phyloP scores from a whole-genome alignment of 2,797 vertebrate genomes.

The Silurus lanzhouensis region DNA sequence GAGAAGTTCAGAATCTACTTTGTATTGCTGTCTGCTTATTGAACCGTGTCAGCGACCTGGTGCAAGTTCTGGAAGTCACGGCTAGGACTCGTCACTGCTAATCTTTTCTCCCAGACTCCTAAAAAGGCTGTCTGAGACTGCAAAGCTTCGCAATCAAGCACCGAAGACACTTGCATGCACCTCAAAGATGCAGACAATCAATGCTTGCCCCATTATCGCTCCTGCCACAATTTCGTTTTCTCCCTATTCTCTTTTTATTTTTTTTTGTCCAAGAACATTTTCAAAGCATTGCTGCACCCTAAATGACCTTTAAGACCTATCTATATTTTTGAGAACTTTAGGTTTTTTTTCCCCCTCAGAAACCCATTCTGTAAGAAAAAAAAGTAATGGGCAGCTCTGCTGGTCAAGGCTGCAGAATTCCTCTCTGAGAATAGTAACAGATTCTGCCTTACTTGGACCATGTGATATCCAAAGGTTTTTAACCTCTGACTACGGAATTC shows the following conservation, averaged over 20 bases:
- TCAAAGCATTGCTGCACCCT: conserved; percentile 15
- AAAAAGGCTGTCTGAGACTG: conserved; percentile 52
- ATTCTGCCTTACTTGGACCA: too few relatives aligned
- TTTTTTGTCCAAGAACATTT: conserved; percentile 38
- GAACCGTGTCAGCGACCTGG: background rate
- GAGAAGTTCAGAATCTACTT: conserved; percentile 27
- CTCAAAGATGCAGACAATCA: conserved; percentile 53
- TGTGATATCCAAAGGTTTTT: too few relatives aligned
- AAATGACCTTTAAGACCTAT: conserved; percentile 1
- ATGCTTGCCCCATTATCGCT: conserved; percentile 62
- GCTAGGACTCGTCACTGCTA: background rate
- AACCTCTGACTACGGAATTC: too few relatives aligned
- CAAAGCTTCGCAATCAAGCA: conserved; percentile 48
- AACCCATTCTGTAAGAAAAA: background rate
- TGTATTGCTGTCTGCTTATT: background rate
- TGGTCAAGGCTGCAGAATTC: background rate
- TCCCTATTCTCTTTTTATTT: conserved; percentile 1
- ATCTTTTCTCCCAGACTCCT: conserved; percentile 24
- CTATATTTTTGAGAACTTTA: background rate
- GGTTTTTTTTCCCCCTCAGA: background rate
- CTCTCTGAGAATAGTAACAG: background rate
- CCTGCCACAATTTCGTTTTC: conserved; percentile 50
- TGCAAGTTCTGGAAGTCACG: background rate
- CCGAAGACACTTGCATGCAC: conserved; percentile 44
- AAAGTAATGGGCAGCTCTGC: background rate